Conservation (phyloP, 1,140 invertebrate species). For the Meloidogyne chitwoodi region DNA sequence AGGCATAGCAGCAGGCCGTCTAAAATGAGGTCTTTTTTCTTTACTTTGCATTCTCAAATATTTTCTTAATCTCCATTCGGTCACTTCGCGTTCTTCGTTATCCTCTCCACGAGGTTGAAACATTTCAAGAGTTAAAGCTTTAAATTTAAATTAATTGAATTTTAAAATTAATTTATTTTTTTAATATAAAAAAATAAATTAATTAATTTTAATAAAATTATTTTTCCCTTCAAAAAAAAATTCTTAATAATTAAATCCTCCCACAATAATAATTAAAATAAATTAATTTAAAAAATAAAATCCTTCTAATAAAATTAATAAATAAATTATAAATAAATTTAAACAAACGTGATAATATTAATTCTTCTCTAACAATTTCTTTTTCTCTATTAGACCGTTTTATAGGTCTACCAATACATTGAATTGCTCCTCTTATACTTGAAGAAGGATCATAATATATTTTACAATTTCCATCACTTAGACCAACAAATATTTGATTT, state of each 20-base stretch:
- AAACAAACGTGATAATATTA: constrained; percentile 62
- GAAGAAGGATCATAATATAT: constrained; percentile 81
- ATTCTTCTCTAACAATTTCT: constrained; percentile 80
- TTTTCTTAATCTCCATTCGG: constrained; percentile 79
- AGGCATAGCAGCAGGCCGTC: constrained; percentile 82
- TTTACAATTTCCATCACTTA: constrained; percentile 82
- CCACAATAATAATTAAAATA: too few relatives aligned
- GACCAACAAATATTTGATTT: constrained; percentile 89
- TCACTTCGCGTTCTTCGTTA: constrained; percentile 73
- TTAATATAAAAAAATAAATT: too few relatives aligned
- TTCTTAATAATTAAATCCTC: too few relatives aligned
- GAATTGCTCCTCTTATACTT: constrained; percentile 81
- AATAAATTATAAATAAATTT: not conserved
- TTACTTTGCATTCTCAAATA: constrained; percentile 74
- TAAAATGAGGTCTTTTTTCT: constrained; percentile 83
- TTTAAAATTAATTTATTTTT: not conserved
- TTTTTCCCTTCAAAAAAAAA: not conserved
- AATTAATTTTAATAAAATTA: not conserved
- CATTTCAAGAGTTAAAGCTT: constrained; percentile 83
- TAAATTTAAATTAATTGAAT: constrained; percentile 27
- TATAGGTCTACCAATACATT: constrained; percentile 81
- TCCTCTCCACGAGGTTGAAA: constrained; percentile 69
- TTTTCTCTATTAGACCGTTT: constrained; percentile 63
- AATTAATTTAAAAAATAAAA: too few relatives aligned
- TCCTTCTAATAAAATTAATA: not conserved